Evolutionary conservation across 37 sponge, comb jelly and placozoan genomes (phyloP), one percentile per base, ranked within the genome.

Genomic region (Beroe forskalii): DNA sequence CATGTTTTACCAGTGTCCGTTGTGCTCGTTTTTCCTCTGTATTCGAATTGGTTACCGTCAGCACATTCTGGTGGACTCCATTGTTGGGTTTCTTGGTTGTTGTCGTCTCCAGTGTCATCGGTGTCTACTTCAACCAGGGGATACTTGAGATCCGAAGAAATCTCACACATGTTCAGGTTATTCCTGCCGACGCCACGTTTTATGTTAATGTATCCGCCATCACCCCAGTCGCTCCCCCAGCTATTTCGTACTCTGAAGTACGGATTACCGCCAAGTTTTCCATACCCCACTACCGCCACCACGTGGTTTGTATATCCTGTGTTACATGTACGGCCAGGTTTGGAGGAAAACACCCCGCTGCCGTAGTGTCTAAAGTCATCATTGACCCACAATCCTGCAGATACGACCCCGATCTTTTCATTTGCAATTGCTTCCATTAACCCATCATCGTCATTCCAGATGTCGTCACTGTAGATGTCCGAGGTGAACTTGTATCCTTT

Each of bases 121-220:
- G n/a, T n/a, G n/a, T n/a, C n/a, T n/a, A n/a, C n/a, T n/a, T n/a
- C n/a, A n/a, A n/a, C n/a, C n/a, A n/a, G n/a, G n/a, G n/a, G n/a
- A n/a, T n/a, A n/a, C n/a, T n/a, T n/a, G n/a, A n/a, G n/a, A n/a
- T n/a, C n/a, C n/a, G n/a, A n/a, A n/a, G 66, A 4, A 20, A 63
- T 3, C 24, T 63, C 28, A 19, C 66, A 63, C 66, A 63, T 63
- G 66, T 63, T 63, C 24, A 63, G n/a, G 66, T 19, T 63, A 30
- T 63, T 6, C 20, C 66, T 30, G 40, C 35, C 35, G 12, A 72
- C 40, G 14, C 75, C 75, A 33, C 75, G 37, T 37, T 72, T 36
- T 39, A 72, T 72, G 40, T 72, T 72, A 39, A 72, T 72, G 40
- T 72, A 32, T 22, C 75, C 75, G 8, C 40, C 75, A 39, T 72